Evolutionary conservation across 2,888 invertebrate genomes (phyloP), one percentile per base, ranked within the genome.

Genomic region (Brachylomia viminalis): DNA sequence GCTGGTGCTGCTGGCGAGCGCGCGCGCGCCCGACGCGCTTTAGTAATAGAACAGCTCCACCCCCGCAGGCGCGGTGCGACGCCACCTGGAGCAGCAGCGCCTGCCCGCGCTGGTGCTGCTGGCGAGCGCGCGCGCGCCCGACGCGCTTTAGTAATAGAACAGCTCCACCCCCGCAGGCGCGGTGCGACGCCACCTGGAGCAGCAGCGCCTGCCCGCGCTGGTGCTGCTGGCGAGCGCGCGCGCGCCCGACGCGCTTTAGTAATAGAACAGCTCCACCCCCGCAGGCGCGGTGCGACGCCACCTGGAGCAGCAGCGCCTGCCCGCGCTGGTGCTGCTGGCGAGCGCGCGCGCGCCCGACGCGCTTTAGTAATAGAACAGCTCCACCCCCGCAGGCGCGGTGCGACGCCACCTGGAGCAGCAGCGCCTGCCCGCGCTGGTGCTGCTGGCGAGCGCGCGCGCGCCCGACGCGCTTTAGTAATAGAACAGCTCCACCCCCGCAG

Each of bases 241-340:
- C 84, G 91, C 86, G 33, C 84, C 92, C 4, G 93, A 93, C 85
- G 86, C 88, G 66, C n/a, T n/a, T n/a, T n/a, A n/a, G n/a, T n/a
- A n/a, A n/a, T n/a, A n/a, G n/a, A n/a, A n/a, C n/a, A n/a, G n/a
- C n/a, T n/a, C n/a, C n/a, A 1, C 4, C 15, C 5, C 10, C 0
- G 2, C 95, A 99, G 99, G 99, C 92, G 98, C 99, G 71, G 97
- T 99, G 83, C 97, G 99, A 45, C 97, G 98, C 89, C 98, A 98
- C 96, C 97, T 99, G 89, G 99, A 99, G 94, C 98, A 98, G 94
- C 97, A 97, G 95, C 97, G 97, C 79, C 95, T 97, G 86, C 97
- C 98, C 83, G 97, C 98, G 90, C 97, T 98, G 88, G 97, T 99
- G 90, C 97, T 99, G 86, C 97, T 99, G 91, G n/a, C n/a, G n/a